Evolutionary conservation across 1,140 invertebrate genomes (phyloP), one percentile per base, ranked within the genome.

Genomic region (Proales similis): DNA sequence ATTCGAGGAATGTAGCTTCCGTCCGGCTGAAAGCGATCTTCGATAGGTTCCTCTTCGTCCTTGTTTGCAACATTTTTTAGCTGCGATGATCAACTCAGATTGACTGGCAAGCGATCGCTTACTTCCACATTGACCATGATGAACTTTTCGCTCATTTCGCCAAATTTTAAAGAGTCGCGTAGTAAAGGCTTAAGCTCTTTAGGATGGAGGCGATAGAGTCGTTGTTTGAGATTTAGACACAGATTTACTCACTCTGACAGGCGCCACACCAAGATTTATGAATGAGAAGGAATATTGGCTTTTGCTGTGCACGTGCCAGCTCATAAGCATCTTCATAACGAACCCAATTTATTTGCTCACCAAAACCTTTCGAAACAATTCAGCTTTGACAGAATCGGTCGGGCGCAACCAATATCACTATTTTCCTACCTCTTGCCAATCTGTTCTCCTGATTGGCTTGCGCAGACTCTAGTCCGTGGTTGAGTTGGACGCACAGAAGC

Each of bases 211-310:
- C 9, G 22, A 36, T 2, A 27, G 11, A 43, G 19, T 46, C 20
- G 19, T 30, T 4, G 19, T n/a, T 14, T 20, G 32, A n/a, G 7
- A 49, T 36, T 29, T 39, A 27, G 2, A 38, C 22, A 12, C 19
- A 11, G 26, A 42, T 53, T 14, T 51, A 57, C 61, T 68, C 68
- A 71, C 79, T 78, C 72, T 79, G 80, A 69, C 81, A 83, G 9
- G 81, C 80, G 7, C 78, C 76, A 70, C 81, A 83, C 81, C 81
- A 82, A 1, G 79, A 78, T 66, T 82, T 82, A 69, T 83, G 81
- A 22, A 82, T 80, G 5, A 83, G 74, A 2, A 82, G 68, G 80
- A 82, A 81, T 0, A 81, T 48, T 9, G 81, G 81, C 65, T 80
- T 81, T 29, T 76, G n/a, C 3, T 42, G 11, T 42, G 39, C 51